Evolutionary conservation across 1,140 invertebrate species (phyloP), one percentile per base, ranked within the genome.

Genomic region (Bactericera cockerelli): DNA sequence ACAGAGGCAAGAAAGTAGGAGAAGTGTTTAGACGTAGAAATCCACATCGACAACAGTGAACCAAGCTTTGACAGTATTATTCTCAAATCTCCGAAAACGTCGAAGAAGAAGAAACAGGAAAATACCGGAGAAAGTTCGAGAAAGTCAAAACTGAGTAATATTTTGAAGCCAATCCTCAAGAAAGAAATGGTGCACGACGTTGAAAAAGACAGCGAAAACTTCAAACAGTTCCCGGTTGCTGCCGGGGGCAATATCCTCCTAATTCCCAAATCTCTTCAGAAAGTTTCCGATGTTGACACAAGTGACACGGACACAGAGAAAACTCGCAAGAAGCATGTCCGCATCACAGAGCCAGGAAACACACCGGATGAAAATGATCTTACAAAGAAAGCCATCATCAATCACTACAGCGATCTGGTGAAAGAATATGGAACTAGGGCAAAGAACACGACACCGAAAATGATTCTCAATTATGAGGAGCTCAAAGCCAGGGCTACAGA

Each of bases 371-470:
- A 54, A 2, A 8, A 14, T 1, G 62, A 65, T 22, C 57, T 62
- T 67, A 71, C 79, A 1, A 49, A 49, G 19, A 81, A 79, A 67
- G 82, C 82, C 1, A 77, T 85, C 0, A 81, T 85, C 16, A 83
- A 85, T 72, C 83, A 87, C 67, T 90, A 90, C 63, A 83, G 82
- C 19, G 85, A 86, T 67, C 81, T 90, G 58, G 83, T 89, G 1
- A 79, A 79, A 60, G 81, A 82, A 69, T 81, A 81, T 57, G 78
- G 78, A 26, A 71, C 64, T 31, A 67, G 67, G 60, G 70, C 72
- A 22, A 80, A 77, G 64, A 79, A 73, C 63, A 68, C 77, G 2
- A 67, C 70, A 8, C 71, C 72, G 8, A 76, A 75, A 2, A 68
- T 80, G 26, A 82, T 81, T 65, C 69, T 81, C 14, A 77, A 79